Base-by-base conservation (phyloP, 2,113 vertebrate species). In the Macheiramphus alcinus region DNA sequence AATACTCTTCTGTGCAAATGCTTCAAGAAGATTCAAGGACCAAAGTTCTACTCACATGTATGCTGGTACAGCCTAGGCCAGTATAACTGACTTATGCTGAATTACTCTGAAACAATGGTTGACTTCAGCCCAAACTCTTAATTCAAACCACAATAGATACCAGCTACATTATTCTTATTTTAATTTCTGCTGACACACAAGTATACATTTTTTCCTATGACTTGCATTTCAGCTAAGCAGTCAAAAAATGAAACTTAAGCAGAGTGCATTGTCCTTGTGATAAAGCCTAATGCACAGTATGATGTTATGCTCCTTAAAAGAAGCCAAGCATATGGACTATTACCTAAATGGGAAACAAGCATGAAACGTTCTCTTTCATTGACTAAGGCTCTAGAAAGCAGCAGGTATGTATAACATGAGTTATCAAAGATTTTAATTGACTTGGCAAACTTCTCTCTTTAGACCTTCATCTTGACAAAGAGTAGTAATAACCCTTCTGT, bases 281-380 rank as follows among this genome's bases (percentile, higher is more conserved):
- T 86, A 71, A 88, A 75, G 27, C 38, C 79, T 47, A 81, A 62
- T 0, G 2, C 45, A 66, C n/a, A 63, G 12, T 31, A 16, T 31
- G 52, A 56, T 38, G 31, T 40, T 48, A 55, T 0, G 2, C 21
- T 75, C 40, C 68, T 84, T 61, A 63, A 68, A 71, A 83, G 63
- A 85, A 75, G 70, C 10, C 45, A 53, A 83, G 38, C 34, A 29
- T 15, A 48, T 2, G 6, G 36, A 68, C 22, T 56, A 12, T 72
- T 55, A 68, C 18, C 18, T 86, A 45, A 67, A 68, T 0, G 16
- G 48, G 53, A 93, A 91, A 55, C 18, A 65, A 80, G 62, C 13
- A 5, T 40, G 25, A 82, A 82, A 87, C 0, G 0, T 0, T 0
- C 25, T 6, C 20, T 56, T 43, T n/a, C 19, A 9, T n/a, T 42